phyloP scores from a whole-genome alignment of 2,113 vertebrate genomes.

The Carollia perspicillata region DNA sequence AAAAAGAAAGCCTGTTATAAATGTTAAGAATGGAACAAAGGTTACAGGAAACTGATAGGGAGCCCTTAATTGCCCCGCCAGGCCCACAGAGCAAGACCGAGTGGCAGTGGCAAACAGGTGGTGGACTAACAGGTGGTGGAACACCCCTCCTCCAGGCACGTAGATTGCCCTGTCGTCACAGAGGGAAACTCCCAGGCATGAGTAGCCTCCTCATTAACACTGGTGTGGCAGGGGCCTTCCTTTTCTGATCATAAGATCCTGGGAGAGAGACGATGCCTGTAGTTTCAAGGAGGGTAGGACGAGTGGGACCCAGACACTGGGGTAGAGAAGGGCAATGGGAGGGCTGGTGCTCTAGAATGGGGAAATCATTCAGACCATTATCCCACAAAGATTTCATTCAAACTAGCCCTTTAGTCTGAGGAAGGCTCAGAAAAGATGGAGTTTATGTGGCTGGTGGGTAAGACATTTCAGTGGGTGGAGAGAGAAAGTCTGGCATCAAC shows the following conservation, averaged over 20 bases:
- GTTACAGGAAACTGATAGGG: slow-evolving; percentile 3
- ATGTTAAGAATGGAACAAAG: slow-evolving; percentile 48
- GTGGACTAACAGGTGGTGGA: background rate
- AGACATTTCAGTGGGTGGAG: background rate
- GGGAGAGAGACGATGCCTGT: background rate
- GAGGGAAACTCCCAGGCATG: background rate
- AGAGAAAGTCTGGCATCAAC: background rate
- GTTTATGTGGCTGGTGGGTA: background rate
- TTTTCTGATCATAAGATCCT: background rate
- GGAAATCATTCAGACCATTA: background rate
- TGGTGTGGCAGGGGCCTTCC: background rate
- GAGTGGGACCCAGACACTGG: background rate
- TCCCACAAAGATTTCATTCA: background rate
- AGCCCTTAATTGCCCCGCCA: background rate
- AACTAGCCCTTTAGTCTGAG: background rate
- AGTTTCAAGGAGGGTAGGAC: background rate
- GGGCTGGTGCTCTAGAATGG: background rate
- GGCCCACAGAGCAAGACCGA: background rate
- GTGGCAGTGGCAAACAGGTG: background rate
- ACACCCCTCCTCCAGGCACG: background rate
- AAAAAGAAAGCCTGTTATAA: slow-evolving; percentile 21
- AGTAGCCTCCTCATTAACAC: background rate
- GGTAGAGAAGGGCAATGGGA: background rate
- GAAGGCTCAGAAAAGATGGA: background rate
- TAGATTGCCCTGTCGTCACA: background rate